phyloP scores from a whole-genome alignment of 2,797 vertebrate species.

The Catostomus latipinnis region DNA sequence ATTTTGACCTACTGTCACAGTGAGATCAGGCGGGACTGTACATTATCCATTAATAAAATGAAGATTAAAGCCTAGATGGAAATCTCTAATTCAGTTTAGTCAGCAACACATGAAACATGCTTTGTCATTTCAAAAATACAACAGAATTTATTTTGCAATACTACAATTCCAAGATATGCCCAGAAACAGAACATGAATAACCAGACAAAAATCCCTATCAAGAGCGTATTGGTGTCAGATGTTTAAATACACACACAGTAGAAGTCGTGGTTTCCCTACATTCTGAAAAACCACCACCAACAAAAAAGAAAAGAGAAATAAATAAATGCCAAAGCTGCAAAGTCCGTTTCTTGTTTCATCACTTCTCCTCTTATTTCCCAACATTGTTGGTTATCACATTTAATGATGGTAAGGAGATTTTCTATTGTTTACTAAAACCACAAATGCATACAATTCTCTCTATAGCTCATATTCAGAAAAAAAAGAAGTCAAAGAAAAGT shows the following conservation, averaged over 20 bases:
- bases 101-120: neutral
- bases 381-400: conserved; percentile 17
- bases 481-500: neutral
- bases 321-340: neutral
- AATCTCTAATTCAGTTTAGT: neutral
- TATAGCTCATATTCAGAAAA: neutral
- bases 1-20: no score
- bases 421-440: neutral
- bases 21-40: no score
- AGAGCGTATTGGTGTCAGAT: neutral
- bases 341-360: conserved; percentile 26
- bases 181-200: conserved; percentile 3
- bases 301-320: conserved; percentile 5
- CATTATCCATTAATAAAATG: neutral
- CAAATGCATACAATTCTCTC: neutral
- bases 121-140: neutral
- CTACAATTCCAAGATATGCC: neutral
- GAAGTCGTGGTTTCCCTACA: conserved; percentile 39
- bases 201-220: conserved; percentile 20
- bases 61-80: neutral
- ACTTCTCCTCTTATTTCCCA: conserved; percentile 30
- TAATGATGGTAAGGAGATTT: conserved; percentile 31
- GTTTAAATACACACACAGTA: conserved; percentile 1
- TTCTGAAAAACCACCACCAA: conserved; percentile 1
- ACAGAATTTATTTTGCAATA: conserved; percentile 3